Evolutionary conservation across 2,113 vertebrate genomes (phyloP).

Genomic region (Cyanoliseus patagonus): DNA sequence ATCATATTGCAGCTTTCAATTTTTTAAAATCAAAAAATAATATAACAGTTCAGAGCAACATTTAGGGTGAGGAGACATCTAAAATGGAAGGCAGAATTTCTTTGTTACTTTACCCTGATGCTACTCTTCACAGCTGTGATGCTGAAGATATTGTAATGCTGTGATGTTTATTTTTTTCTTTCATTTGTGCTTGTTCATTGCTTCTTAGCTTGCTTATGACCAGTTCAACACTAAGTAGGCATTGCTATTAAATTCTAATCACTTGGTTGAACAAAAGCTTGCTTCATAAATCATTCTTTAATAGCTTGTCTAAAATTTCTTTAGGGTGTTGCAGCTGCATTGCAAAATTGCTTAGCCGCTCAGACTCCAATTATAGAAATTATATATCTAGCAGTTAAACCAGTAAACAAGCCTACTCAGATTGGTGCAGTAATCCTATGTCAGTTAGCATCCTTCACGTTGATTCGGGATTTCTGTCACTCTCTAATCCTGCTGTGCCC

Average conservation of each 20-base stretch:
- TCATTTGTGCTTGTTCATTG: not conserved
- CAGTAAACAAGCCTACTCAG: constrained; percentile 30
- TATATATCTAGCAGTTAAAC: constrained; percentile 33
- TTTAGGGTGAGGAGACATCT: not conserved
- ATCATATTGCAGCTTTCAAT: not conserved
- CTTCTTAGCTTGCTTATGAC: constrained; percentile 33
- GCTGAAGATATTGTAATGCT: not conserved
- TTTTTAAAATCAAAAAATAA: not conserved
- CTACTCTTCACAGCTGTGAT: not conserved
- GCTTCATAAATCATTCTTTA: constrained; percentile 77
- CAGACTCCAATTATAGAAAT: constrained; percentile 66
- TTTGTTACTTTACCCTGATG: not conserved
- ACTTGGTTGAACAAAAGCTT: constrained; percentile 71
- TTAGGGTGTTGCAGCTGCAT: constrained; percentile 55
- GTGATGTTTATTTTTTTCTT: not conserved
- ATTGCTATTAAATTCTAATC: constrained; percentile 74
- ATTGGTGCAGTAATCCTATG: not conserved
- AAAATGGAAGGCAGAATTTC: not conserved
- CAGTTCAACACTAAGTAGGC: constrained; percentile 57
- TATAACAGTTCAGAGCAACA: not conserved
- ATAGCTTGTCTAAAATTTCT: constrained; percentile 72
- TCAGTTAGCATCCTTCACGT: not conserved
- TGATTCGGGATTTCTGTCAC: constrained; percentile 24
- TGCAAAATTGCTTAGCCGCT: constrained; percentile 9
- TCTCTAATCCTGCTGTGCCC: not conserved